phyloP scores from a whole-genome alignment of 2,888 invertebrate species.

The Platycheirus albimanus region DNA sequence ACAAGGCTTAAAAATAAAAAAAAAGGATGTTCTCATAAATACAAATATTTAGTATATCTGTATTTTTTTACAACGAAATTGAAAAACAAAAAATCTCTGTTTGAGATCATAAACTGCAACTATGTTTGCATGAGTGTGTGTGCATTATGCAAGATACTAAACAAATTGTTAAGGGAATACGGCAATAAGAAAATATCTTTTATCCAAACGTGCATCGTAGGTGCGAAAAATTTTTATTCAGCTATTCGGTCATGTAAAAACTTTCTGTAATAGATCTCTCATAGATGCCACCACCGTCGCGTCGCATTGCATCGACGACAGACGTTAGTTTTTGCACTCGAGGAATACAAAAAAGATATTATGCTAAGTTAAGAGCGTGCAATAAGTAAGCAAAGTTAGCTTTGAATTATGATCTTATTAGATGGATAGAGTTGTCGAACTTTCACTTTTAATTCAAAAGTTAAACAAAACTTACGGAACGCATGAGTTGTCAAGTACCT shows the following conservation, averaged over 20 bases:
- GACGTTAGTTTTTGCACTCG: background rate
- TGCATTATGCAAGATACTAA: constrained; percentile 15
- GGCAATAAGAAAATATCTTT: constrained; percentile 30
- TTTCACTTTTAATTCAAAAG: constrained; percentile 60
- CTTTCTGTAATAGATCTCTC: background rate
- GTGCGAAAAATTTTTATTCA: constrained; percentile 35
- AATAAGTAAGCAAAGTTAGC: background rate
- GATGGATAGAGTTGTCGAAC: constrained; percentile 31
- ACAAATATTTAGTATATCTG: too few relatives aligned
- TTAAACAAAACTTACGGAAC: constrained; percentile 35
- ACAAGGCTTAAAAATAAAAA: background rate
- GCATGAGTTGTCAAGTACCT: constrained; percentile 20
- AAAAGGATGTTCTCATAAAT: too few relatives aligned
- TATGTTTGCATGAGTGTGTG: background rate
- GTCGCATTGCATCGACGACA: background rate
- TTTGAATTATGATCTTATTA: constrained; percentile 36
- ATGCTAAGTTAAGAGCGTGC: background rate
- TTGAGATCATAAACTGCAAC: background rate
- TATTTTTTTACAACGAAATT: too few relatives aligned
- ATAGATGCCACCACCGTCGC: background rate
- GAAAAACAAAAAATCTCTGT: too few relatives aligned
- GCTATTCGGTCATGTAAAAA: constrained; percentile 24
- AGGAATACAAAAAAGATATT: background rate
- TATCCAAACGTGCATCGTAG: constrained; percentile 9
- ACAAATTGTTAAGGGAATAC: constrained; percentile 11